Percentiles rank a stretch among this genome's conserved stretches.
phyloP scores from a whole-genome alignment of 2,797 vertebrate species.

The Rhyacichthys aspro region DNA sequence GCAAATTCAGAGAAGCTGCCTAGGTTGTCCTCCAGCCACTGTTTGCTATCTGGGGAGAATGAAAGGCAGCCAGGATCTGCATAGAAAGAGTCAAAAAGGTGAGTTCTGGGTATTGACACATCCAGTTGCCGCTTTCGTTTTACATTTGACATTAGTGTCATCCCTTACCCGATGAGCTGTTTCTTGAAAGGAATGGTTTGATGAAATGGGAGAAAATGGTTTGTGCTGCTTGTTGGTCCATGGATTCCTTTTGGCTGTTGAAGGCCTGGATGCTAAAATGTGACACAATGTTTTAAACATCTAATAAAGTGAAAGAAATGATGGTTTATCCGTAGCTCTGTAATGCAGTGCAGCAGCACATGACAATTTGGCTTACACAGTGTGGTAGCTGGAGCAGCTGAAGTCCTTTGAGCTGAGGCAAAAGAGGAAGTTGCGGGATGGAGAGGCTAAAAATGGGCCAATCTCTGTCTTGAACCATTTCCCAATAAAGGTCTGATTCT shows the following conservation, averaged over 20 bases:
- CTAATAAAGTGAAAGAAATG: neutral
- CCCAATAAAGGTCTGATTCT: slow-evolving; percentile 23
- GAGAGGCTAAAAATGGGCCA: slow-evolving; percentile 46
- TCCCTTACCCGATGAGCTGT: slow-evolving; percentile 52
- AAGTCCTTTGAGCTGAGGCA: slow-evolving; percentile 54
- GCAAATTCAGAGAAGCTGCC: slow-evolving; percentile 53
- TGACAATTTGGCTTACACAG: slow-evolving; percentile 47
- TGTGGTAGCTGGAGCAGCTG: slow-evolving; percentile 55
- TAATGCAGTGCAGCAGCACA: neutral
- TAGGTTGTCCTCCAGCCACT: slow-evolving; percentile 60
- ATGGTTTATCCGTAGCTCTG: neutral
- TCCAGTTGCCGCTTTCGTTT: neutral
- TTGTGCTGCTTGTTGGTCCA: slow-evolving; percentile 25
- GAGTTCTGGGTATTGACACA: neutral
- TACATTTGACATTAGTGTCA: neutral
- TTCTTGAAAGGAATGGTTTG: slow-evolving; percentile 50
- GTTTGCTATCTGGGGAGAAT: slow-evolving; percentile 9
- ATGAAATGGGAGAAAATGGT: slow-evolving; percentile 46
- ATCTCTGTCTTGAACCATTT: slow-evolving; percentile 45
- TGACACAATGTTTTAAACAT: slow-evolving; percentile 14
- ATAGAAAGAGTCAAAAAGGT: slow-evolving; percentile 2
- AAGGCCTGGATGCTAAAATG: slow-evolving; percentile 27
- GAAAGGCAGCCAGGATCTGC: slow-evolving; percentile 62
- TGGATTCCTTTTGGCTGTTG: slow-evolving; percentile 14
- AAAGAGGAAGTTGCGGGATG: slow-evolving; percentile 51